Conservation (phyloP, 2,113 vertebrate genomes). For the Jaculus jaculus region DNA sequence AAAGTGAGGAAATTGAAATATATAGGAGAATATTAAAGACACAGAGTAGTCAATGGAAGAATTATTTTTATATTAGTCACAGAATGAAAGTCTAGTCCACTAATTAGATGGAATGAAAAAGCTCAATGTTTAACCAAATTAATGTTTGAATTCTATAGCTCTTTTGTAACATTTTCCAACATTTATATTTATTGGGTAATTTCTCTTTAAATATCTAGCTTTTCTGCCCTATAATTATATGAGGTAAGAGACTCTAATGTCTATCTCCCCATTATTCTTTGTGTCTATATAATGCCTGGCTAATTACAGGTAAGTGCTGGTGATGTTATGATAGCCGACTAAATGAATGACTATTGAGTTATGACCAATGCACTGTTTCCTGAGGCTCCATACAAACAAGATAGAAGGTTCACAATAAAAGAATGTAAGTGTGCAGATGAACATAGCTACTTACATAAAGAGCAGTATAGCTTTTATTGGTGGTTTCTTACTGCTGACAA, state of each 20-base stretch:
- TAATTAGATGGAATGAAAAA: not conserved
- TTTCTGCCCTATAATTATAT: not conserved
- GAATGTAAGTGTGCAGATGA: not conserved
- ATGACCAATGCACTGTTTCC: not conserved
- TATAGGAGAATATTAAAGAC: not conserved
- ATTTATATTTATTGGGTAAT: not conserved
- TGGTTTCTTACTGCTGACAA: not conserved
- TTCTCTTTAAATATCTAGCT: not conserved
- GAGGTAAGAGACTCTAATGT: not conserved
- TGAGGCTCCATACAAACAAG: not conserved
- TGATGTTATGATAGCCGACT: not conserved
- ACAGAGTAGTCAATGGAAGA: not conserved
- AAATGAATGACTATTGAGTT: not conserved
- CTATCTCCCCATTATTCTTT: not conserved
- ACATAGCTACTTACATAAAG: not conserved
- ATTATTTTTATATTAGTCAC: conserved; percentile 3
- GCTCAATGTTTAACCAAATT: not conserved
- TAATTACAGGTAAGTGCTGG: not conserved
- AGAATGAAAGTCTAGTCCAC: not conserved
- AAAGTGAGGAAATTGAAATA: not conserved
- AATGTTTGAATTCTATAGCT: not conserved
- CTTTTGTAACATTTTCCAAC: not conserved
- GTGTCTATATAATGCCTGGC: not conserved
- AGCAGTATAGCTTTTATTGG: not conserved
- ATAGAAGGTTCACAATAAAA: not conserved